Evolutionary conservation across 2,797 vertebrate genomes (phyloP), one percentile per base, ranked within the genome.

Genomic region (Nothura maculosa): DNA sequence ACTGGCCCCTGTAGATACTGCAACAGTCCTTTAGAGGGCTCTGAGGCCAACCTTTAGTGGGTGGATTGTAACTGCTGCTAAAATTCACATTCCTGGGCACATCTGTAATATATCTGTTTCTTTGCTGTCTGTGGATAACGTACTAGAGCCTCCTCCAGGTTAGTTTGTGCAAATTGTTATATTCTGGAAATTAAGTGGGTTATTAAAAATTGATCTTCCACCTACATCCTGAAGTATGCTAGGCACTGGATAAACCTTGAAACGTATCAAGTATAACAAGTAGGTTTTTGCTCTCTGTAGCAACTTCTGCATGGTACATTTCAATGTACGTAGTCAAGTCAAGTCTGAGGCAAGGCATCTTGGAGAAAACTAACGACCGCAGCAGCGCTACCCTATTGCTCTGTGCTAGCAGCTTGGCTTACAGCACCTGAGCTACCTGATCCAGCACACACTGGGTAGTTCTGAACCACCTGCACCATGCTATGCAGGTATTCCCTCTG

Each of bases 401-500:
- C 21, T 58, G 4, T 62, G 34, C 22, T 55, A 21, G 17, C 50
- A 2, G 9, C 11, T 25, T 38, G 19, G 24, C 54, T 93, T 60
- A 15, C 48, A 74, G 34, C 28, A 38, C 9, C 17, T 57, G 32
- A 57, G 36, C 30, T 68, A 25, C 21, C 24, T 62, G n/a, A 61
- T 28, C 9, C 9, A 55, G 6, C n/a, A 63, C 18, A 13, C 27
- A 5, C n/a, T 77, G n/a, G 0, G 0, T 70, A 21, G 27, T 77
- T 58, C 30, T 74, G 47, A 70, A 15, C 8, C 4, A 10, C 4
- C 10, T n/a, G 40, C 47, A 60, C 40, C 42, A 18, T 6, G 17
- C 34, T 38, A 7, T 30, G 25, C 18, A 68, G 38, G 16, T 43
- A 28, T 5, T 63, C 14, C 10, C 55, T 64, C 27, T 34, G n/a